These are phyloP conservation scores for Poeciliopsis paucimaculata DNA, from an alignment of 2,797 vertebrate genomes.

Conservation along the genomic window DNA sequence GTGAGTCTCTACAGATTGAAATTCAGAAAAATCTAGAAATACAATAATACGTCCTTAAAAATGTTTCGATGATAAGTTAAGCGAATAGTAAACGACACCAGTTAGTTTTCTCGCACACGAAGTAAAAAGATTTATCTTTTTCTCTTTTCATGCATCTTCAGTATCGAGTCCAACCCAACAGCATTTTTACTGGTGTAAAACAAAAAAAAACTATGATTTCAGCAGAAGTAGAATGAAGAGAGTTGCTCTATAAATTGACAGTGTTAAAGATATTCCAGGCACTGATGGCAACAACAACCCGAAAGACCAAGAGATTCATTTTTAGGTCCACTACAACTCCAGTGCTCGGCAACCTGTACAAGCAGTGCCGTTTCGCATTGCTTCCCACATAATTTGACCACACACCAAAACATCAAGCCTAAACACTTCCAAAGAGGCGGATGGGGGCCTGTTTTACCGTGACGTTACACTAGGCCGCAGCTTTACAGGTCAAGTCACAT, in stretches of 20 bases:
- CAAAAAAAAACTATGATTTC: background rate
- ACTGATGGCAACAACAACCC: background rate
- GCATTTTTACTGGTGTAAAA: too few species aligned
- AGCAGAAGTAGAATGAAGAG: background rate
- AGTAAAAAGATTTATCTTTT: background rate
- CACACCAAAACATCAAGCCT: background rate
- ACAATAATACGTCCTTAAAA: background rate
- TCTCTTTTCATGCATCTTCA: background rate
- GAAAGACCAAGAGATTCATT: background rate
- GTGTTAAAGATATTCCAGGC: background rate
- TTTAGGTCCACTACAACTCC: conserved; percentile 24
- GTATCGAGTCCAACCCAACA: background rate
- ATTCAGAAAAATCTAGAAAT: background rate
- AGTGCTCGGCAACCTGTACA: background rate
- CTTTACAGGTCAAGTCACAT: background rate
- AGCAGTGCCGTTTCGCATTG: conserved; percentile 10
- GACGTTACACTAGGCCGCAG: background rate
- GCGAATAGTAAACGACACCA: background rate
- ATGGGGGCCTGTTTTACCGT: background rate
- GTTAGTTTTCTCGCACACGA: background rate
- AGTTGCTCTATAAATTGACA: background rate
- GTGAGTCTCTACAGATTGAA: too few species aligned
- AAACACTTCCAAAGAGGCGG: background rate
- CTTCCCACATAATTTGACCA: background rate
- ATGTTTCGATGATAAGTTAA: background rate